These are phyloP conservation scores for Eulimnadia texana DNA, from an alignment of 1,140 invertebrate genomes.

Conservation along the genomic window DNA sequence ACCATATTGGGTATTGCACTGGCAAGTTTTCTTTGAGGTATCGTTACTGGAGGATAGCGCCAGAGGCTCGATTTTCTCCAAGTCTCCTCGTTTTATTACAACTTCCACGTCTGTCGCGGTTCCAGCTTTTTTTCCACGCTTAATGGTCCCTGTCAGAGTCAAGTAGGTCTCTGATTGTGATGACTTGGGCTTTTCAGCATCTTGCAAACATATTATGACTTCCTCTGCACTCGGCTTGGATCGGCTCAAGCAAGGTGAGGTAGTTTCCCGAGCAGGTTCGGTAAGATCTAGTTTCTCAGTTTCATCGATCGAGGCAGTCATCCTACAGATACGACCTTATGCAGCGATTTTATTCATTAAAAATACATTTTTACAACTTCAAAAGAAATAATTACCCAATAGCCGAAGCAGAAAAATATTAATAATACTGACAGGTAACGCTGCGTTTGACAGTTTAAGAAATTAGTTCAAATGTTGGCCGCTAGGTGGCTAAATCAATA, in stretches of 20 bases:
- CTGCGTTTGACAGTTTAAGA: not conserved
- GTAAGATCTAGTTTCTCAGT: too few species aligned
- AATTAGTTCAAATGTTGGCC: not conserved
- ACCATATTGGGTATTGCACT: conserved; percentile 42
- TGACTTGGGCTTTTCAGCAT: not conserved
- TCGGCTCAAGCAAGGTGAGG: not conserved
- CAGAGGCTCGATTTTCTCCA: conserved; percentile 42
- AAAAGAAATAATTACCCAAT: too few species aligned
- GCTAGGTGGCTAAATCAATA: not conserved
- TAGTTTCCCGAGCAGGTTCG: too few species aligned
- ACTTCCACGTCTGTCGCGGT: conserved; percentile 54
- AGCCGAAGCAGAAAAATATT: too few species aligned
- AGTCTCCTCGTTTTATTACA: conserved; percentile 48
- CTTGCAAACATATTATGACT: too few species aligned
- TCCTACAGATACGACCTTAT: too few species aligned
- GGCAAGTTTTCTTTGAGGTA: conserved; percentile 42
- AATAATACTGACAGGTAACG: too few species aligned
- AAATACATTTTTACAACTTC: too few species aligned
- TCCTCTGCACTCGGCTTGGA: not conserved
- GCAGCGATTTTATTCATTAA: too few species aligned
- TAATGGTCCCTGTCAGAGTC: conserved; percentile 48
- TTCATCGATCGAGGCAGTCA: too few species aligned
- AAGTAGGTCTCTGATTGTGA: conserved; percentile 19
- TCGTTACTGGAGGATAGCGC: conserved; percentile 17
- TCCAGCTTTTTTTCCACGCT: conserved; percentile 52